A percentile compares a stretch with the other conserved stretches of the same genome.
Evolutionary conservation across 2,113 vertebrate species (phyloP).

Genomic region (Laterallus jamaicensis): DNA sequence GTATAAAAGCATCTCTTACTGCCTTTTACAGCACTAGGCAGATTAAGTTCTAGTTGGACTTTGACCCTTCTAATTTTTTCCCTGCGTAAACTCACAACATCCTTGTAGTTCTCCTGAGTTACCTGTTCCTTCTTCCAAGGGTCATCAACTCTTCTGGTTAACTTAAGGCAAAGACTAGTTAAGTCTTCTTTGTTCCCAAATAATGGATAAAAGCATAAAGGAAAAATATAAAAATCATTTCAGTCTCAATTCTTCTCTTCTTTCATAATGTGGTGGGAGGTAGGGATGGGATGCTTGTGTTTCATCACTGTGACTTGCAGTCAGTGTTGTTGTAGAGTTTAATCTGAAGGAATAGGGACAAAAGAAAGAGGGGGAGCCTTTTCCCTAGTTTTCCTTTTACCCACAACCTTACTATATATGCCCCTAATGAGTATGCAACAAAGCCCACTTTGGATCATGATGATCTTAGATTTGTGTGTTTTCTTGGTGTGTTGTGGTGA

Average conservation of each 20-base stretch:
- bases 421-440: not conserved
- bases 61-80: too few relatives aligned
- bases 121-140: too few relatives aligned
- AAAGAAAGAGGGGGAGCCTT: not conserved
- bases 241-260: not conserved
- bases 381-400: not conserved
- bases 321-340: not conserved
- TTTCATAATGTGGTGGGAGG: not conserved
- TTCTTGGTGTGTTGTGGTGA: not conserved
- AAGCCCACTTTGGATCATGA: not conserved
- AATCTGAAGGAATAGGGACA: not conserved
- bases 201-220: not conserved
- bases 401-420: not conserved
- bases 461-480: not conserved
- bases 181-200: not conserved
- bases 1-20: too few relatives aligned
- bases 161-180: not conserved
- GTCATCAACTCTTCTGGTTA: not conserved
- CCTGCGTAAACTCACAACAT: too few relatives aligned
- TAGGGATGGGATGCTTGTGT: not conserved
- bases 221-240: not conserved
- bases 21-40: too few relatives aligned
- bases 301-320: not conserved
- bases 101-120: too few relatives aligned
- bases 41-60: too few relatives aligned